Evolutionary conservation across 2,888 invertebrate genomes (phyloP).

Genomic region (Ommatoiulus sabulosus): DNA sequence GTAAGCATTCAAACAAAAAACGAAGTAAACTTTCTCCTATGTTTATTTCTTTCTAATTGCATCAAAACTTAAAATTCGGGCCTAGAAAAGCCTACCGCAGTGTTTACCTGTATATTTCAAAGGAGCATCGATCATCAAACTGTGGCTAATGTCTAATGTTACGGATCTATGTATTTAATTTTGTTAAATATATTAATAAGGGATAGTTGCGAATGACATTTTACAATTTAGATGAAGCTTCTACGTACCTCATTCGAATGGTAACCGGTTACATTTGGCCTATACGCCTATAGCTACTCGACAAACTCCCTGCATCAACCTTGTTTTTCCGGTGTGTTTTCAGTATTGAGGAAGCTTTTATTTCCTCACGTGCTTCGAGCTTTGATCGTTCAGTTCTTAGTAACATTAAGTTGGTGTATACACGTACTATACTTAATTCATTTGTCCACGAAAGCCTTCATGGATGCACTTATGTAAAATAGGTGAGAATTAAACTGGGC

Average conservation of each 20-base stretch:
- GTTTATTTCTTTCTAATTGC: not conserved
- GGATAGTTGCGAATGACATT: not conserved
- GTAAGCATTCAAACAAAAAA: not conserved
- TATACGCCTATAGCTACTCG: no score
- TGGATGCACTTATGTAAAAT: no score
- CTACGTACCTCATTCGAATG: no score
- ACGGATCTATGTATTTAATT: not conserved
- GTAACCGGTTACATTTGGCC: no score
- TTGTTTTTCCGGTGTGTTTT: not conserved
- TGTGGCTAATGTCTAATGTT: no score
- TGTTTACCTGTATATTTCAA: not conserved
- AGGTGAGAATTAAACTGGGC: no score
- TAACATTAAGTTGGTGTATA: no score
- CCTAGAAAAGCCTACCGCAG: not conserved
- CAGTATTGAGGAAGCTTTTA: not conserved
- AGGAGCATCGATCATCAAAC: not conserved
- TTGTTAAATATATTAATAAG: not conserved
- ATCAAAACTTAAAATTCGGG: not conserved
- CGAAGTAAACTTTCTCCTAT: not conserved
- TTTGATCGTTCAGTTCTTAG: no score
- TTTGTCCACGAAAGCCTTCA: no score
- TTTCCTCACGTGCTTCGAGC: not conserved
- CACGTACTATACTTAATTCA: no score
- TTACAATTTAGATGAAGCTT: no score
- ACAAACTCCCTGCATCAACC: not conserved